Evolutionary conservation across 2,888 invertebrate genomes (phyloP).

Genomic region (Trypoxylon attenuatum): DNA sequence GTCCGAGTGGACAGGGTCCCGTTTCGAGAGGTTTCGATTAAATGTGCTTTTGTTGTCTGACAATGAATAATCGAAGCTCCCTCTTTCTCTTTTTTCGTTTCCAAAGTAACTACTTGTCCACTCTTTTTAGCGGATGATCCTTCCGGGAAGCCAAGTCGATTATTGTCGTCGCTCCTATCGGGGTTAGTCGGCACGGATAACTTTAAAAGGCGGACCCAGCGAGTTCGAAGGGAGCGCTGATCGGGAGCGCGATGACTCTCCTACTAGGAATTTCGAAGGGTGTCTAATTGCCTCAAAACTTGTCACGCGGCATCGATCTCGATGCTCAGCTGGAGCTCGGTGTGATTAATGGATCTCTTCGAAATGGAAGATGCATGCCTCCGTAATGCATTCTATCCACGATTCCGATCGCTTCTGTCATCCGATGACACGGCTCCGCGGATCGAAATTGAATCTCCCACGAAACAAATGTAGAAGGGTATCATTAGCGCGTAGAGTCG

Average conservation of each 20-base stretch:
- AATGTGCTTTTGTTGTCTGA: neutral
- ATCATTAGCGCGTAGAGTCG: too few species aligned
- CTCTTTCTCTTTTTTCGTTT: too few species aligned
- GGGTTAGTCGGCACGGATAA: conserved; percentile 22
- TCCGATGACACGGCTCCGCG: conserved; percentile 14
- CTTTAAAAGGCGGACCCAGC: conserved; percentile 9
- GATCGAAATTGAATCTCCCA: conserved; percentile 10
- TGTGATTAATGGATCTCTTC: conserved; percentile 52
- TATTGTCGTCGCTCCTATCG: conserved; percentile 33
- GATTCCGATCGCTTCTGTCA: conserved; percentile 31
- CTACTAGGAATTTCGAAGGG: conserved; percentile 56
- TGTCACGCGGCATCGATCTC: conserved; percentile 58
- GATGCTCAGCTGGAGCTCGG: conserved; percentile 43
- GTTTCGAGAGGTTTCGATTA: too few species aligned
- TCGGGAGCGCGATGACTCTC: conserved; percentile 48
- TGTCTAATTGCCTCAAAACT: conserved; percentile 67
- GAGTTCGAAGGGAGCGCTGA: conserved; percentile 16
- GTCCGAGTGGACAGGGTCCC: too few species aligned
- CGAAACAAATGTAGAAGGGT: neutral
- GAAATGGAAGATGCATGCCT: conserved; percentile 23
- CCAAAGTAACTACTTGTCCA: neutral
- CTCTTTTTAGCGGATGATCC: neutral
- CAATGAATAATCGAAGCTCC: neutral
- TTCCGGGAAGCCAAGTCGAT: conserved; percentile 6
- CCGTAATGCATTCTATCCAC: conserved; percentile 45